phyloP scores from a whole-genome alignment of 2,888 invertebrate genomes.

The Heliconius charithonia region DNA sequence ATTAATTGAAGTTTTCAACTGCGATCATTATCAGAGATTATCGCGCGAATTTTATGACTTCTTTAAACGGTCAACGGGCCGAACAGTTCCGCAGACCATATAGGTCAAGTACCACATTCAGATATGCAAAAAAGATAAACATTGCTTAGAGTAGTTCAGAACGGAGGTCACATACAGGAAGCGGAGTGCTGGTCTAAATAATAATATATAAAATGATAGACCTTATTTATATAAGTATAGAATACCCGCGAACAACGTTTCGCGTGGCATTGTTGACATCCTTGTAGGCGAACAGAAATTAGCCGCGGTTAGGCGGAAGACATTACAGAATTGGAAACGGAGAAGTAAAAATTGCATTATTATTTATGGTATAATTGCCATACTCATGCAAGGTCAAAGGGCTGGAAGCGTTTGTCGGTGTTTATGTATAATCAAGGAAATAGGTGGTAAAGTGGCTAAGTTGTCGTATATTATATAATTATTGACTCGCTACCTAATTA shows the following conservation, averaged over 20 bases:
- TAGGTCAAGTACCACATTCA: slow-evolving; percentile 43
- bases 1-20: slow-evolving; percentile 11
- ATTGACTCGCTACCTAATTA: not conserved
- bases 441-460: slow-evolving; percentile 6
- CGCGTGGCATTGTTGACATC: slow-evolving; percentile 20
- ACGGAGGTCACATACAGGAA: slow-evolving; percentile 51
- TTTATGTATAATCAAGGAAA: slow-evolving; percentile 23
- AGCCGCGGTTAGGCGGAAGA: slow-evolving; percentile 8
- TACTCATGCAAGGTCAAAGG: slow-evolving; percentile 23
- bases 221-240: slow-evolving; percentile 17
- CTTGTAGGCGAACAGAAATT: slow-evolving; percentile 22
- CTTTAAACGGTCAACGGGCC: slow-evolving; percentile 35
- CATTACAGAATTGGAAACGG: slow-evolving; percentile 12
- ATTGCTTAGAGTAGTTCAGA: slow-evolving; percentile 41
- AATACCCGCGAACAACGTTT: not conserved
- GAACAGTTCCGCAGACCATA: slow-evolving; percentile 44
- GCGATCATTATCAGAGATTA: slow-evolving; percentile 32
- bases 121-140: slow-evolving; percentile 45
- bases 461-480: slow-evolving; percentile 17
- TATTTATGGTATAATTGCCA: slow-evolving; percentile 12
- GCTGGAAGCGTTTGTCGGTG: slow-evolving; percentile 24
- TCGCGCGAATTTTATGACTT: slow-evolving; percentile 26
- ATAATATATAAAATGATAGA: slow-evolving; percentile 11
- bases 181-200: slow-evolving; percentile 32
- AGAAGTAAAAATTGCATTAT: slow-evolving; percentile 17